Conservation (phyloP, 2,797 vertebrate species). For the Clarias platycephalus region DNA sequence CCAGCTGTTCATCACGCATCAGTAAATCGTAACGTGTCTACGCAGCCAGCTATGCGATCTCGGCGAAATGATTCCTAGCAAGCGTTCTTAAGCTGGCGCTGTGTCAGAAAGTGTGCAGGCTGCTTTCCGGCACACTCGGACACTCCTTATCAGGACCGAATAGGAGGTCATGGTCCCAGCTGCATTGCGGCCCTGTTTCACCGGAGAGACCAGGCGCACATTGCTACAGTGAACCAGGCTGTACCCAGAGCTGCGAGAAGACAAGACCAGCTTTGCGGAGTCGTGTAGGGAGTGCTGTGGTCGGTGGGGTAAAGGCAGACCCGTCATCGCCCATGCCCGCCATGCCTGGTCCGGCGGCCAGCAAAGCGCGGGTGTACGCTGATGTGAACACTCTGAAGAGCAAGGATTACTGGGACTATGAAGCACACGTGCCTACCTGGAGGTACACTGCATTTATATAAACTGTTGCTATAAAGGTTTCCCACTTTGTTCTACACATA, state of each 20-base stretch:
- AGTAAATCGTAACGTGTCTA: not conserved
- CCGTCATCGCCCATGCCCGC: conserved; percentile 75
- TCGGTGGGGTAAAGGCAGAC: conserved; percentile 61
- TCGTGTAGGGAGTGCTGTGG: conserved; percentile 61
- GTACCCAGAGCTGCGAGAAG: conserved; percentile 54
- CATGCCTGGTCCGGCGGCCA: conserved; percentile 95
- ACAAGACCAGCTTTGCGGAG: conserved; percentile 64
- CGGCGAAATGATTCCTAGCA: conserved; percentile 12
- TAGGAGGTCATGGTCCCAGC: conserved; percentile 55
- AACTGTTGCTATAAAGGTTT: not conserved
- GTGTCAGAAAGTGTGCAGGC: conserved; percentile 59
- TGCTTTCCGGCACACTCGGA: conserved; percentile 65
- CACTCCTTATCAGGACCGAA: conserved; percentile 65
- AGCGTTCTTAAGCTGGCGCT: conserved; percentile 51
- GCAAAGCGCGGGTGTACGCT: conserved; percentile 95
- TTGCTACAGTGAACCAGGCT: conserved; percentile 57
- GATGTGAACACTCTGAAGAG: conserved; percentile 96
- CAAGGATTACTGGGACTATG: conserved; percentile 97
- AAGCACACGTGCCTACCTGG: conserved; percentile 92
- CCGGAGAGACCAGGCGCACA: conserved; percentile 57
- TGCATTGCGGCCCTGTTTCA: conserved; percentile 53
- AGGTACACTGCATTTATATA: conserved; percentile 39
- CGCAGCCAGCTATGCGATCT: conserved; percentile 14
- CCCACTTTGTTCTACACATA: not conserved
- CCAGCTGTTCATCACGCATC: conserved; percentile 14